Percentiles rank a stretch among this genome's conserved stretches.
These are phyloP conservation scores for Polietes domitor DNA, from an alignment of 2,888 invertebrate genomes.

Conservation along the genomic window DNA sequence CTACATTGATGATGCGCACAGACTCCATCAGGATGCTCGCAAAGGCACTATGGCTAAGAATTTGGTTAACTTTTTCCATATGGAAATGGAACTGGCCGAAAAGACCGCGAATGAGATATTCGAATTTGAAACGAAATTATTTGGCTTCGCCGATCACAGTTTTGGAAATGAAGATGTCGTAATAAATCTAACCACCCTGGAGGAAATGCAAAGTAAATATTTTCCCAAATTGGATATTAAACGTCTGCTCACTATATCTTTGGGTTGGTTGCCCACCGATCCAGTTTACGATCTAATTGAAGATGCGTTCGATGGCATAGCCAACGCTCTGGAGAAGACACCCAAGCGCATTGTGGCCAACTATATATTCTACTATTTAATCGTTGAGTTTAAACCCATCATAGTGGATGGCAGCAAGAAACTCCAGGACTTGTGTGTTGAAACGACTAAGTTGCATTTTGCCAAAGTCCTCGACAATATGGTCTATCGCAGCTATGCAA, in stretches of 20 bases:
- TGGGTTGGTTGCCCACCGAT: slow-evolving; percentile 1
- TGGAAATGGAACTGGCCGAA: slow-evolving; percentile 64
- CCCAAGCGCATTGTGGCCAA: slow-evolving; percentile 23
- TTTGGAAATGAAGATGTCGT: slow-evolving; percentile 65
- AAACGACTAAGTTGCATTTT: too few species aligned
- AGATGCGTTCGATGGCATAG: neutral
- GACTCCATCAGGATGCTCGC: neutral
- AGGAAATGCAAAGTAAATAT: slow-evolving; percentile 66
- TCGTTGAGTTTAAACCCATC: too few species aligned
- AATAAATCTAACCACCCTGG: too few species aligned
- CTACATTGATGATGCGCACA: slow-evolving; percentile 67
- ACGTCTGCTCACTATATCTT: slow-evolving; percentile 4
- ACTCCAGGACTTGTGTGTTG: too few species aligned
- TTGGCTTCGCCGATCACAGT: slow-evolving; percentile 62
- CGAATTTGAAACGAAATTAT: slow-evolving; percentile 69
- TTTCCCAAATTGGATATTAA: slow-evolving; percentile 70
- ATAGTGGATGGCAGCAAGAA: too few species aligned
- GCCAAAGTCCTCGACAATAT: slow-evolving; percentile 77
- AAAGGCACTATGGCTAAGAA: too few species aligned
- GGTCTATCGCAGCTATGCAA: slow-evolving; percentile 73
- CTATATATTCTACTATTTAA: too few species aligned
- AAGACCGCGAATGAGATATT: slow-evolving; percentile 69
- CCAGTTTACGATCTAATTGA: neutral
- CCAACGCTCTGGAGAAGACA: neutral
- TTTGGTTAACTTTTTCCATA: too few species aligned